A percentile compares a stretch with the other conserved stretches of the same genome.
Evolutionary conservation across 2,888 invertebrate genomes (phyloP).

Genomic region (Rapana venosa): DNA sequence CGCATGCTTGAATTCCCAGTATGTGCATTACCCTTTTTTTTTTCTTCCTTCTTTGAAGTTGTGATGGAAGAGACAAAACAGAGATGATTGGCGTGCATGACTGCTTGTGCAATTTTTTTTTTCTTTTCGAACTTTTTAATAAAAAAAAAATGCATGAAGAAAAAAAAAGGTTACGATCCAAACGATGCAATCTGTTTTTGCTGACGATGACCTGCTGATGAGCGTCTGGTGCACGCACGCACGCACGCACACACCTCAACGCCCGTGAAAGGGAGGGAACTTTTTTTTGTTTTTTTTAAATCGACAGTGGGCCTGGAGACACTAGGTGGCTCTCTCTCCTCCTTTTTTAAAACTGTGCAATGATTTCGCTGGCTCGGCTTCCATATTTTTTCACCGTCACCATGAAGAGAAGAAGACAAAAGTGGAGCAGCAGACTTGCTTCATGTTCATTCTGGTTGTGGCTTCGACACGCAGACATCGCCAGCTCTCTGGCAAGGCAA

Average conservation of each 20-base stretch:
- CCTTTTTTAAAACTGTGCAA: not conserved
- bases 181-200: no score
- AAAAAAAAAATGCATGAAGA: not conserved
- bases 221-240: no score
- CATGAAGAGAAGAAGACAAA: not conserved
- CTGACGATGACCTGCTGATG: no score
- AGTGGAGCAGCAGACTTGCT: not conserved
- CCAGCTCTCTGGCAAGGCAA: no score
- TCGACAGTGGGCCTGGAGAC: not conserved
- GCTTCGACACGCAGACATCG: not conserved
- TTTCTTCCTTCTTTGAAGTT: no score
- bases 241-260: no score
- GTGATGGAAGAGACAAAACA: not conserved
- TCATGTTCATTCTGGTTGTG: constrained; percentile 4
- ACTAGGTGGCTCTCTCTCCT: not conserved
- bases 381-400: not conserved
- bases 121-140: not conserved
- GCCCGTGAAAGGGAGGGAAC: no score
- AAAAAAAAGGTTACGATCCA: no score
- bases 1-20: not conserved
- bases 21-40: no score
- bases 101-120: not conserved
- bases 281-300: no score
- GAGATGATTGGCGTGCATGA: no score
- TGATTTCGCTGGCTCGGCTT: not conserved